phyloP scores from a whole-genome alignment of 2,888 invertebrate genomes.

The Abrostola triplasia region DNA sequence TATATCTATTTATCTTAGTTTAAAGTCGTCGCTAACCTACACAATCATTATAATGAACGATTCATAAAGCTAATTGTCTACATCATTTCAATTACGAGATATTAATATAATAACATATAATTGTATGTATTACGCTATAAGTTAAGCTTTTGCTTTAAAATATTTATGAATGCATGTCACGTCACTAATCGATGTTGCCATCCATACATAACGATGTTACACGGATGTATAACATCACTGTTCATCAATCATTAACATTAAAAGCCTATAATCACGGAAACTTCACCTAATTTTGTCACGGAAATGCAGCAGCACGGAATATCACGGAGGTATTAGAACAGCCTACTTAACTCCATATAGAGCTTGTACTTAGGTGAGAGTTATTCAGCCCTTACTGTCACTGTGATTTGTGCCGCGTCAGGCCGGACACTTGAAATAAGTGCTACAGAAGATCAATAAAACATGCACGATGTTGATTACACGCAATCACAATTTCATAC shows the following conservation, averaged over 20 bases:
- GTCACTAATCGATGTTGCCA: too few relatives aligned
- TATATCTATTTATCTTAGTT: too few relatives aligned
- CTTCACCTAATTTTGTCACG: constrained; percentile 28
- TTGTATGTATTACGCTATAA: too few relatives aligned
- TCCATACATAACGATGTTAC: too few relatives aligned
- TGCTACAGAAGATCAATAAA: constrained; percentile 18
- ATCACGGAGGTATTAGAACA: constrained; percentile 39
- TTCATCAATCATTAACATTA: constrained; percentile 31
- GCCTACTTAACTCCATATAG: constrained; percentile 36
- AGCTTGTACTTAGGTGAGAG: constrained; percentile 12
- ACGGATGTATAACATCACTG: not conserved
- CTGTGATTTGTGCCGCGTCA: constrained; percentile 45
- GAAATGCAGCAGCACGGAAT: constrained; percentile 8
- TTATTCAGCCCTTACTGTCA: constrained; percentile 44
- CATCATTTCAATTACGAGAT: too few relatives aligned
- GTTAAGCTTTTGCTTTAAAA: too few relatives aligned
- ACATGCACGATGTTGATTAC: not conserved
- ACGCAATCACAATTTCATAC: not conserved
- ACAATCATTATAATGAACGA: too few relatives aligned
- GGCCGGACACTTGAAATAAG: constrained; percentile 2
- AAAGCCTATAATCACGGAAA: constrained; percentile 23
- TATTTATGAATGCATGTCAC: too few relatives aligned
- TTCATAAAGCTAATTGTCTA: too few relatives aligned
- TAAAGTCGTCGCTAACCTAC: too few relatives aligned
- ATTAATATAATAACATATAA: too few relatives aligned